Conservation (phyloP, 2,113 vertebrate species). For the Taxidea taxus region DNA sequence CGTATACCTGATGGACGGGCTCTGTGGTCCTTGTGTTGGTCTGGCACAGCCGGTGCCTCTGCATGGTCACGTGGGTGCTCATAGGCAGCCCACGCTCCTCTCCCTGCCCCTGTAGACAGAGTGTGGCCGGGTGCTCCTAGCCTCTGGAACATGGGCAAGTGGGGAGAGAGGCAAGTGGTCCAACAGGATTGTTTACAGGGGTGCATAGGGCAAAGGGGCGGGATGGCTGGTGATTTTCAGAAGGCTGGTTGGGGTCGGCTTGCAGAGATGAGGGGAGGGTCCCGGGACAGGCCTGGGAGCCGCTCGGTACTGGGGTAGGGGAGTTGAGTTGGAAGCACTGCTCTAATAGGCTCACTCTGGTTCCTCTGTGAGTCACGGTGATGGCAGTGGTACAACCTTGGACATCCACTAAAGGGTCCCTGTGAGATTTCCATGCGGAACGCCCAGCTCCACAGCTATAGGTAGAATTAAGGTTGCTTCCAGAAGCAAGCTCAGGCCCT, state of each 20-base stretch:
- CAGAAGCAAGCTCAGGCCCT: neutral
- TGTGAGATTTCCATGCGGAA: rapidly evolving
- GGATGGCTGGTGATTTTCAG: neutral
- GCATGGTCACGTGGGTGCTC: rapidly evolving
- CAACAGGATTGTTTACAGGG: neutral
- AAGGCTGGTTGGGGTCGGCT: neutral
- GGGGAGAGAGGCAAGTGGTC: neutral
- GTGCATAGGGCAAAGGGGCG: too few relatives aligned
- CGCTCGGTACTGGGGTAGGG: rapidly evolving
- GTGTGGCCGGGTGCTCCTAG: neutral
- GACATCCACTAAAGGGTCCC: neutral
- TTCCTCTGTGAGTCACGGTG: neutral
- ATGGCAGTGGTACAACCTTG: neutral
- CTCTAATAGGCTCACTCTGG: neutral
- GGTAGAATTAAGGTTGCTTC: neutral
- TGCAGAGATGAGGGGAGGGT: neutral
- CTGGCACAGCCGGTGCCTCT: neutral
- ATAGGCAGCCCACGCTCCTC: rapidly evolving
- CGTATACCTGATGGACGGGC: too few relatives aligned
- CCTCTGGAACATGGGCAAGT: neutral
- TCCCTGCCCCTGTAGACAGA: neutral
- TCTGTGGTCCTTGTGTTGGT: too few relatives aligned
- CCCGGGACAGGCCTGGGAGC: neutral
- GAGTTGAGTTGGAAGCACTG: neutral
- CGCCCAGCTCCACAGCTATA: neutral